phyloP scores from a whole-genome alignment of 2,797 vertebrate genomes.

The Lacerta viridis region DNA sequence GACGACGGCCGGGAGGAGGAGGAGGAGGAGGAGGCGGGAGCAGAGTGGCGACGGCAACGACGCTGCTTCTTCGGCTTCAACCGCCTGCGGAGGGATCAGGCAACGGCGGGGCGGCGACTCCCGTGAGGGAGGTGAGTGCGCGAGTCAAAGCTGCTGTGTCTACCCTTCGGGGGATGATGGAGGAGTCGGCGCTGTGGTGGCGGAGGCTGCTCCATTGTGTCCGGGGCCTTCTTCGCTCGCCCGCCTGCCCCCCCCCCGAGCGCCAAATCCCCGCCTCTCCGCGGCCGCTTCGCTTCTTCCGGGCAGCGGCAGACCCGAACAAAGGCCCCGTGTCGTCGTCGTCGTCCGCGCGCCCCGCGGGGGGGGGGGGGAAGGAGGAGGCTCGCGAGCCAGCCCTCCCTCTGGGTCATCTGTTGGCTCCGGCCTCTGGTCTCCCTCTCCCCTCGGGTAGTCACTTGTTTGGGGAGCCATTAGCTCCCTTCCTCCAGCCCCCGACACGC shows the following conservation, averaged over 20 bases:
- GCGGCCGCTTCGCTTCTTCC: background rate
- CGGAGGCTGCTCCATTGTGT: background rate
- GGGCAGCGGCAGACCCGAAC: constrained; percentile 32
- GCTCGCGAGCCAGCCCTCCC: background rate
- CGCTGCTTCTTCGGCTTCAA: background rate
- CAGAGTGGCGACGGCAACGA: background rate
- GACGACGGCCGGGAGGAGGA: background rate
- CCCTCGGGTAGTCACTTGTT: background rate
- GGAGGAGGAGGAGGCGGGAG: background rate
- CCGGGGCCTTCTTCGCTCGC: background rate
- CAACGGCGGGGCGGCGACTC: background rate
- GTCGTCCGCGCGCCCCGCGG: background rate
- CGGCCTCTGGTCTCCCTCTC: background rate
- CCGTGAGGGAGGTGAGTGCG: background rate
- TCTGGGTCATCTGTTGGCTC: background rate
- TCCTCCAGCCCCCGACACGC: background rate
- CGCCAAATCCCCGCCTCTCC: too few species aligned
- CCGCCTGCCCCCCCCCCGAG: background rate
- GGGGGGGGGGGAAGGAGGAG: background rate
- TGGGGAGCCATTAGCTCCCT: background rate
- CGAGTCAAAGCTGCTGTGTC: background rate
- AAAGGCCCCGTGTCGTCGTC: constrained; percentile 20
- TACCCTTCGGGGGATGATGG: too few species aligned
- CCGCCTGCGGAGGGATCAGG: background rate
- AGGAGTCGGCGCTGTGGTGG: background rate